Conservation (phyloP, 2,888 invertebrate genomes). For the Colletes collaris region DNA sequence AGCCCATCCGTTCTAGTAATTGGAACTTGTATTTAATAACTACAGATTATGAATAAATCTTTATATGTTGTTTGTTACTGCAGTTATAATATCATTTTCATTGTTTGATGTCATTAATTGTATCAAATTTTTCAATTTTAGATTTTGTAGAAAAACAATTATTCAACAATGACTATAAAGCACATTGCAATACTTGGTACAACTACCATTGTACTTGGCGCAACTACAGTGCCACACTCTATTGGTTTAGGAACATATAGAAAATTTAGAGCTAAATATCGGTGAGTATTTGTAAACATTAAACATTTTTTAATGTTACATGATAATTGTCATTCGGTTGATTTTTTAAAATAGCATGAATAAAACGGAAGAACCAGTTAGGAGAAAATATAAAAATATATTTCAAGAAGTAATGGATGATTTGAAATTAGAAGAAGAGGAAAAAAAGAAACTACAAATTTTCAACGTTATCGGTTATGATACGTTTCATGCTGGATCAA, state of each 20-base stretch:
- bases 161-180: neutral
- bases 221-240: conserved; percentile 84
- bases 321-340: conserved; percentile 1
- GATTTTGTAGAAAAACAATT: neutral
- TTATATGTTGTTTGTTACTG: neutral
- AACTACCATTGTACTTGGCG: neutral
- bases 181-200: neutral
- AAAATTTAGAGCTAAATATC: conserved; percentile 87
- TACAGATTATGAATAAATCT: neutral
- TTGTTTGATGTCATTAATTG: conserved; percentile 17
- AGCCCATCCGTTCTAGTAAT: neutral
- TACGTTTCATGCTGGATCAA: conserved; percentile 87
- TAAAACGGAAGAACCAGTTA: conserved; percentile 16
- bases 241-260: conserved; percentile 86
- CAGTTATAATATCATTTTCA: neutral
- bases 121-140: conserved; percentile 4
- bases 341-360: conserved; percentile 17
- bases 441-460: conserved; percentile 85
- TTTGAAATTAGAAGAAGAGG: conserved; percentile 84
- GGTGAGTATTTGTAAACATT: conserved; percentile 82
- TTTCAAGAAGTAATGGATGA: conserved; percentile 86
- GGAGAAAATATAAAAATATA: conserved; percentile 80
- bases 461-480: conserved; percentile 91
- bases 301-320: neutral
- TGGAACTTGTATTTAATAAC: neutral